phyloP scores from a whole-genome alignment of 2,797 vertebrate genomes.

The Clarias platycephalus region DNA sequence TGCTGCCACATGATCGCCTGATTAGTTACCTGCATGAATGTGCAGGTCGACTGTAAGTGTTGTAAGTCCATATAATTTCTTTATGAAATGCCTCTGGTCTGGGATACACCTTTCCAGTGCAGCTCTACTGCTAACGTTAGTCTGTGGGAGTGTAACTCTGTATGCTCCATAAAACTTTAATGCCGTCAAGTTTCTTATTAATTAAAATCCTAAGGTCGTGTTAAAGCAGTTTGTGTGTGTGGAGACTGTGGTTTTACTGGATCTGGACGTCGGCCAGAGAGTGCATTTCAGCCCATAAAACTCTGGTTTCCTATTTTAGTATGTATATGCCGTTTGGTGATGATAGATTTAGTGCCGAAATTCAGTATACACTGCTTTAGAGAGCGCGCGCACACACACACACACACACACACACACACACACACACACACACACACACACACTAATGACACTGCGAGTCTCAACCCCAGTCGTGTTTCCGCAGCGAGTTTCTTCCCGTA shows the following conservation, averaged over 20 bases:
- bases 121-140: too few relatives aligned
- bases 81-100: background rate
- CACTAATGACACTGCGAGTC: background rate
- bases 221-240: background rate
- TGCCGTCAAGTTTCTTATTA: background rate
- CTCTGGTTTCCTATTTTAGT: background rate
- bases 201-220: background rate
- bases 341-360: background rate
- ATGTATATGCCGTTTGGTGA: background rate
- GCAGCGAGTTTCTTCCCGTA: background rate
- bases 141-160: background rate
- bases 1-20: background rate
- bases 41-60: background rate
- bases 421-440: background rate
- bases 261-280: background rate
- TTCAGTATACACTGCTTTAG: background rate
- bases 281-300: constrained; percentile 21
- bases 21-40: background rate
- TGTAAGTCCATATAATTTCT: background rate
- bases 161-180: background rate
- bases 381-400: background rate
- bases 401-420: background rate
- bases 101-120: background rate
- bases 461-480: background rate
- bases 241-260: constrained; percentile 6